Base-by-base conservation (phyloP, 1,140 invertebrate species). In the Piezodorus guildinii region DNA sequence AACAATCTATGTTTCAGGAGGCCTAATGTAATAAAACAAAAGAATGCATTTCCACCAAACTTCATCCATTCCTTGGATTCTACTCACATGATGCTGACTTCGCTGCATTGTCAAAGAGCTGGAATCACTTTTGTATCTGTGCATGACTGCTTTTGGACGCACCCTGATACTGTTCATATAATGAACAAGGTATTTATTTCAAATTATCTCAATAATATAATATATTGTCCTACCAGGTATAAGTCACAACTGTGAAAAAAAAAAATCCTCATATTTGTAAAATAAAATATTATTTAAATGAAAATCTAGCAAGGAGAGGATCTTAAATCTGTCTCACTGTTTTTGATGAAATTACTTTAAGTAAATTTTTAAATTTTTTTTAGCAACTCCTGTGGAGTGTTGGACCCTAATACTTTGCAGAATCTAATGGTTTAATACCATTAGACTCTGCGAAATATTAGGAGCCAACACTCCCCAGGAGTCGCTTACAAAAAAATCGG, bases 71-170 rank as follows among this genome's bases (percentile, higher is more conserved):
- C 96, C 14, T 78, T 99, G 72, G 97, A 99, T 77, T 96, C 96
- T 25, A 87, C 84, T 74, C 97, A 99, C 75, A 99, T 99, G 96
- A 98, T 99, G 95, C 78, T 99, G 43, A 99, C 97, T 5, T 88
- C 94, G 27, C 77, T 99, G 61, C 77, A 87, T 74, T 94, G 90
- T 72, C 85, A 91, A 73, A 77, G 85, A 34, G 77, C 77, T 21
- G 91, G 86, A 2, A 81, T 98, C 25, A 90, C 90, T 39, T 99
- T 95, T 80, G 91, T 93, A 4, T 96, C 96, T 0, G 94, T 99
- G 15, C 97, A 99, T 74, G 97, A 99, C 77, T 99, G 96, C 74
- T 99, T 88, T 77, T 99, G 97, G 97, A 99, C 96, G 10, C 97
- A 99, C 78, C 83, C 96, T 0, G 82, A 78, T 63, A 83, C 86